Percentiles rank a stretch among this genome's conserved stretches.
Evolutionary conservation across 2,797 vertebrate genomes (phyloP).

Genomic region (Pteropus rufus): DNA sequence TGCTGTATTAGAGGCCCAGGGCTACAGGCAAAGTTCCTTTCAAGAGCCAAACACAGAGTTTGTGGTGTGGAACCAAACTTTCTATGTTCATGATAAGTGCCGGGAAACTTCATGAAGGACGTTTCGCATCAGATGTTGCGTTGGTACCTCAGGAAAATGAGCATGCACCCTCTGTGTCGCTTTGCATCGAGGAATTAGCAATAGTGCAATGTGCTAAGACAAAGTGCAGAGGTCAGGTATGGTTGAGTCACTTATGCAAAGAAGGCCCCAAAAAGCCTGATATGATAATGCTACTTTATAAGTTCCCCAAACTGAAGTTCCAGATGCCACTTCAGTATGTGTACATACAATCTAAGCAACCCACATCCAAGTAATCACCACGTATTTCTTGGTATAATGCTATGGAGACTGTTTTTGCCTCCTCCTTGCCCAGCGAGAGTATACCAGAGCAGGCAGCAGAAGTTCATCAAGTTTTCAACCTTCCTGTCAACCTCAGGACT

Average conservation of each 20-base stretch:
- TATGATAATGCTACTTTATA: accelerated
- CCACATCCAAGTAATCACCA: background rate
- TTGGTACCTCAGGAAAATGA: background rate
- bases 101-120: background rate
- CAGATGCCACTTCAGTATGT: background rate
- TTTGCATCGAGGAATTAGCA: background rate
- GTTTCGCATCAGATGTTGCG: background rate
- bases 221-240: background rate
- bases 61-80: background rate
- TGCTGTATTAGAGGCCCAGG: background rate
- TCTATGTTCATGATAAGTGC: background rate
- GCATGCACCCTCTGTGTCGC: background rate
- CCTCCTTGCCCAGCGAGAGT: background rate
- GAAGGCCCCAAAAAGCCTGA: background rate
- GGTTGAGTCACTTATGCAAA: background rate
- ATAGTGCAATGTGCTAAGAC: background rate
- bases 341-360: background rate
- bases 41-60: background rate
- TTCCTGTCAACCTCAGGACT: constrained; percentile 6
- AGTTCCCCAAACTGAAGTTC: background rate
- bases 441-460: background rate
- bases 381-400: background rate
- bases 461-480: background rate
- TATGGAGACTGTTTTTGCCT: background rate
- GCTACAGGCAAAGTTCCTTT: background rate